Evolutionary conservation across 2,888 invertebrate genomes (phyloP).

Genomic region (Philereme vetulata): DNA sequence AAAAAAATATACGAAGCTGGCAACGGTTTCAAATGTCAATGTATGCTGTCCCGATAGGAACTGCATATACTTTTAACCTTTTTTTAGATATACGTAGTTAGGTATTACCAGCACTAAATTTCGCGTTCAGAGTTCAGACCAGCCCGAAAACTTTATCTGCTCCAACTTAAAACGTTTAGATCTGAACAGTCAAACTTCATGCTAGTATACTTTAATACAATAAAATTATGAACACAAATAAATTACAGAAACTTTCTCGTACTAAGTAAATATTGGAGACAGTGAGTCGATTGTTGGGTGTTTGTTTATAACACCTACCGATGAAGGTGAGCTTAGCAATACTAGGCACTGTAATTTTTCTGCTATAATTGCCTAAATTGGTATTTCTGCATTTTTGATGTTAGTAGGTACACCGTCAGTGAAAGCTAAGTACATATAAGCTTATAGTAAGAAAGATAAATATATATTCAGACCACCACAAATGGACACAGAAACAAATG

Average conservation of each 20-base stretch:
- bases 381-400: no score
- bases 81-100: no score
- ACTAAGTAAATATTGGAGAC: background rate
- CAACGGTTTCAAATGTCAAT: background rate
- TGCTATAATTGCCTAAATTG: no score
- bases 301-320: background rate
- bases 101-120: background rate
- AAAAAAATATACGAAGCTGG: no score
- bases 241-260: conserved; percentile 15
- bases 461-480: no score
- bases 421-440: no score
- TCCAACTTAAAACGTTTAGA: conserved; percentile 19
- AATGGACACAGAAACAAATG: no score
- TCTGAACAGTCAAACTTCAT: conserved; percentile 20
- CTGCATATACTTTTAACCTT: no score
- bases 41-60: background rate
- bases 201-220: conserved; percentile 3
- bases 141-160: conserved; percentile 15
- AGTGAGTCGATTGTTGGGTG: background rate
- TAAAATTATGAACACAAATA: conserved; percentile 17
- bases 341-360: no score
- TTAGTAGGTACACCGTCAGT: no score
- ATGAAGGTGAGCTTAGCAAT: no score
- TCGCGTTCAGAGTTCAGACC: conserved; percentile 12
- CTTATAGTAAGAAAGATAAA: no score